Base-by-base conservation (phyloP, 30 jellyfish, hydroid and myxozoan species). In the Pelagia noctiluca region DNA sequence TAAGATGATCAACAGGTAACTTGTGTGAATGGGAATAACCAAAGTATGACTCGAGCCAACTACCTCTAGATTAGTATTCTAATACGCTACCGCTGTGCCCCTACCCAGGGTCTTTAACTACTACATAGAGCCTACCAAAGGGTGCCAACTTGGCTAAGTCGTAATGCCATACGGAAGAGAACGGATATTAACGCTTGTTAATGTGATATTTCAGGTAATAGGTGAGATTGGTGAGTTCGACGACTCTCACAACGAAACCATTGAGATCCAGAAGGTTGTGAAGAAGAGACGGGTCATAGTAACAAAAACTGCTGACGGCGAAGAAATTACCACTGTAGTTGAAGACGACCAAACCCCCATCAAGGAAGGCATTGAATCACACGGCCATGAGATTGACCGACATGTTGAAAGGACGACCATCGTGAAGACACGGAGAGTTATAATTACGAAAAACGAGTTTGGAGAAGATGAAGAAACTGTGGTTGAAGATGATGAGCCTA, bases 221-320 rank as follows among this genome's bases (percentile, higher is more conserved):
- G 90, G 90, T 3, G 90, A 80, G 32, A 80, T 80, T n/a, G 90
- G 90, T 57, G 83, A 36, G 19, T 80, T 80, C 29, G 90, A 53
- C 31, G 90, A 64, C 50, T 38, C 82, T 47, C 82, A 63, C 1
- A 80, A 80, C 32, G 76, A 80, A 46, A 80, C 90, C 0, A 78
- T 80, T 12, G 90, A 80, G 63, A 64, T 80, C 5, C 90, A 80
- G 36, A 80, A 78, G 52, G 54, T 80, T 16, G 71, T 46, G 53
- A 80, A 80, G 46, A 80, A 80, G 74, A 47, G 90, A 48, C 83
- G 90, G 1, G 50, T 80, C 50, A 80, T 63, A 49, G 25, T 46
- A n/a, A 49, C 65, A 31, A 46, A 50, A 63, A 62, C 82, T 2
- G 75, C 32, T 28, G 90, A 80, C 60, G 90, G 82, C 2, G 46